These are phyloP conservation scores for Onychomys arenicola DNA, from an alignment of 2,797 vertebrate species.

Conservation along the genomic window DNA sequence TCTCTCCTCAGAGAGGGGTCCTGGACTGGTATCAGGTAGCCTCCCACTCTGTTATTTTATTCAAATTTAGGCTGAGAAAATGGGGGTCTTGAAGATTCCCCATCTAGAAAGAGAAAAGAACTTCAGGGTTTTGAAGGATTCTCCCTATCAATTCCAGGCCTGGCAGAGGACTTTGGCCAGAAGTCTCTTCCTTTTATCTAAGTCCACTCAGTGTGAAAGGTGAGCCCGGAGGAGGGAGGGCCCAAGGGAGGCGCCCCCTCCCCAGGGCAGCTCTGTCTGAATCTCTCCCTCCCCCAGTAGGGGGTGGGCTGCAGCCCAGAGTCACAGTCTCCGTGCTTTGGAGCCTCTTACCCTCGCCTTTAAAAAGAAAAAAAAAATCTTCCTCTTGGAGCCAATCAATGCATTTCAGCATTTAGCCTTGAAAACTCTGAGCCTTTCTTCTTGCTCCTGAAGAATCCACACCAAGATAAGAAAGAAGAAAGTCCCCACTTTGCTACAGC, in stretches of 20 bases:
- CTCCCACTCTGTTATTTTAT: background rate
- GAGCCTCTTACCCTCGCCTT: background rate
- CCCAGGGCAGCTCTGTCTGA: background rate
- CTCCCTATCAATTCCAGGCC: background rate
- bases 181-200: background rate
- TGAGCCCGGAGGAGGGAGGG: background rate
- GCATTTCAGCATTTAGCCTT: conserved; percentile 61
- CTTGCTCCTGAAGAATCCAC: background rate
- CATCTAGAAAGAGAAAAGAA: background rate
- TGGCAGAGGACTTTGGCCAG: background rate
- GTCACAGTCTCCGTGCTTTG: background rate
- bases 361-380: background rate
- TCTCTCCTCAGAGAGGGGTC: background rate
- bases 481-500: background rate
- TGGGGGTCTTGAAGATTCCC: background rate
- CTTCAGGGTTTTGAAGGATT: background rate
- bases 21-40: background rate
- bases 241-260: background rate
- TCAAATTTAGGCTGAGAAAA: background rate
- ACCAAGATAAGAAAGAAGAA: conserved; percentile 22
- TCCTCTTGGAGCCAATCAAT: conserved; percentile 38
- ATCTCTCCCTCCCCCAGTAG: too few relatives aligned
- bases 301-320: background rate
- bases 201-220: background rate
- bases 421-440: conserved; percentile 42